Percentiles rank a stretch among this genome's conserved stretches.
Conservation (phyloP, 2,888 invertebrate species). For the Lordiphosa fenestrarum region DNA sequence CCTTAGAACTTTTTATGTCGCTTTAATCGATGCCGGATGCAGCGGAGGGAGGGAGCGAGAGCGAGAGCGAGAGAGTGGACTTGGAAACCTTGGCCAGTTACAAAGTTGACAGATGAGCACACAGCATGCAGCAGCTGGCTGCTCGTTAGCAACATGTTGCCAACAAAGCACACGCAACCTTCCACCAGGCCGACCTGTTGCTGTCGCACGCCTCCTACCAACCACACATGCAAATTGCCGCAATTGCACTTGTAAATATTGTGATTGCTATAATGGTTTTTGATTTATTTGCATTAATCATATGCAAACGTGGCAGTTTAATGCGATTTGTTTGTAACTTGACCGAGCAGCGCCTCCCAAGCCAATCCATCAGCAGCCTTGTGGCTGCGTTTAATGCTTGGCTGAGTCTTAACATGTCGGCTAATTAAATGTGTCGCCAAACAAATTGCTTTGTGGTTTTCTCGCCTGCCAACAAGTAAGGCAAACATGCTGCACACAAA, state of each 20-base stretch:
- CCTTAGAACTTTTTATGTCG: slow-evolving; percentile 63
- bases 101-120: slow-evolving; percentile 52
- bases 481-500: slow-evolving; percentile 56
- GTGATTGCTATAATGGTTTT: slow-evolving; percentile 58
- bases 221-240: slow-evolving; percentile 29
- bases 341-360: slow-evolving; percentile 40
- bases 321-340: slow-evolving; percentile 55
- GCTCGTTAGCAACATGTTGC: slow-evolving; percentile 51
- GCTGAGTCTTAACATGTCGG: slow-evolving; percentile 57
- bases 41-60: slow-evolving; percentile 1
- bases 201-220: not conserved
- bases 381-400: slow-evolving; percentile 36
- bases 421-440: slow-evolving; percentile 53
- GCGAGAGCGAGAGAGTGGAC: slow-evolving; percentile 5
- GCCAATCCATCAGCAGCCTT: slow-evolving; percentile 8
- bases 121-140: slow-evolving; percentile 35
- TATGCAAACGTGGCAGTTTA: slow-evolving; percentile 56
- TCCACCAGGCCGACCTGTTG: not conserved
- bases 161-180: slow-evolving; percentile 3
- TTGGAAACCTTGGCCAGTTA: slow-evolving; percentile 31
- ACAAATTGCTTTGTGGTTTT: slow-evolving; percentile 30
- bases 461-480: slow-evolving; percentile 24
- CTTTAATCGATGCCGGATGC: slow-evolving; percentile 71
- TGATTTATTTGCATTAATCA: slow-evolving; percentile 74
- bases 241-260: slow-evolving; percentile 63